Conservation (phyloP, 2,797 vertebrate genomes). For the Acanthurus lineatus region DNA sequence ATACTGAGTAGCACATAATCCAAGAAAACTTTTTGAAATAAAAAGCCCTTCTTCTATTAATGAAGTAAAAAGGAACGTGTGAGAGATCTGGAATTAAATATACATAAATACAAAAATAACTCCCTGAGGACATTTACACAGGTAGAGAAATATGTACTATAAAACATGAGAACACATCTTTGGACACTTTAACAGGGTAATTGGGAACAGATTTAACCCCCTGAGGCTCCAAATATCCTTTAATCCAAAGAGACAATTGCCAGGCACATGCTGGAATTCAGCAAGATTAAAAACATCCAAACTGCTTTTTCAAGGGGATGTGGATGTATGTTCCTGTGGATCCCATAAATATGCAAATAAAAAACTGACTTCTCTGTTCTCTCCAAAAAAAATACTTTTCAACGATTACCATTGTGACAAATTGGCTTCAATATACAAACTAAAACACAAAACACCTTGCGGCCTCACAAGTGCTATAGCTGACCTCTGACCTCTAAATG, state of each 20-base stretch:
- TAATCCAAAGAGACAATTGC: slow-evolving; percentile 60
- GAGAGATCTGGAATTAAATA: slow-evolving; percentile 25
- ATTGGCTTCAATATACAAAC: neutral
- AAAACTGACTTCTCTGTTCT: neutral
- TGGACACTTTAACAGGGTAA: slow-evolving; percentile 77
- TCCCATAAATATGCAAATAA: slow-evolving; percentile 13
- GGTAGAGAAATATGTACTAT: slow-evolving; percentile 79
- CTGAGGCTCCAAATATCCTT: slow-evolving; percentile 60
- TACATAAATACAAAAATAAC: too few species aligned
- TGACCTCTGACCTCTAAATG: slow-evolving; percentile 46
- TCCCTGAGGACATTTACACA: slow-evolving; percentile 75
- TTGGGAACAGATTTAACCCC: slow-evolving; percentile 79
- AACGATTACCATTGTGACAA: slow-evolving; percentile 21
- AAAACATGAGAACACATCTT: slow-evolving; percentile 81
- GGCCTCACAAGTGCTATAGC: neutral
- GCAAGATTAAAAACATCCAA: slow-evolving; percentile 49
- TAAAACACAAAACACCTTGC: slow-evolving; percentile 3
- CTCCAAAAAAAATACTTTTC: neutral
- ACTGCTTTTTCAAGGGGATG: neutral
- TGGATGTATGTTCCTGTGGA: too few species aligned
- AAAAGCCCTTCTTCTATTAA: slow-evolving; percentile 14
- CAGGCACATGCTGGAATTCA: slow-evolving; percentile 58
- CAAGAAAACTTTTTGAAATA: neutral
- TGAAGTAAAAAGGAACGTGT: slow-evolving; percentile 29
- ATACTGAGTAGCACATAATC: neutral